Evolutionary conservation across 2,113 vertebrate species (phyloP), one percentile per base, ranked within the genome.

Genomic region (Capricornis sumatraensis): DNA sequence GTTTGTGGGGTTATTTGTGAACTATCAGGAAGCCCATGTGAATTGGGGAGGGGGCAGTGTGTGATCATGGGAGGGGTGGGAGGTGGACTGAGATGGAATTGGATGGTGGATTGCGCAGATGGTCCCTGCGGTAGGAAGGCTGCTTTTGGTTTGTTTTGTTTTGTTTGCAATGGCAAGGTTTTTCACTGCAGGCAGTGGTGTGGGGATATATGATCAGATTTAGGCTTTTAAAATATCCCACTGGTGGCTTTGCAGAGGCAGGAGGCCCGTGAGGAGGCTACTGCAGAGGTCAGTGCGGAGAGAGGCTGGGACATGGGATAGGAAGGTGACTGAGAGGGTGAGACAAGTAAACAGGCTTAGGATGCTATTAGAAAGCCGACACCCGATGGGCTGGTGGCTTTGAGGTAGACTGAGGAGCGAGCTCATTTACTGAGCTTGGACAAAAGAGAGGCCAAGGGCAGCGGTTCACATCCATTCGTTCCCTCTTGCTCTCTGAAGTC

Each of bases 81-180:
- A 30, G 25, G 12, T 8, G 28, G 81, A 58, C 11, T 13, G 16
- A 14, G n/a, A 14, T 25, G 7, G 58, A 50, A 9, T 25, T 4
- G 0, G 21, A 6, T 40, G 13, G 40, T 14, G 2, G 23, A 0
- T 15, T 0, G 3, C 6, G 0, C 30, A 9, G 23, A n/a, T 16
- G 12, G 3, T 11, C 14, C 8, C 52, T 0, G 0, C 0, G 25
- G 15, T 5, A 53, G 30, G 60, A 50, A 57, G 53, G 27, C 1
- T 33, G 67, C 52, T 90, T 74, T 12, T 30, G 3, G 19, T 45
- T 81, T 76, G 15, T 2, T 74, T 12, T 74, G 36, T 74, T 43
- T 76, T 76, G 36, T 43, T 76, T 17, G 40, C 36, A 36, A 3
- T 16, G 12, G 16, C 53, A 16, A 33, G 25, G 55, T n/a, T 40